Evolutionary conservation across 92 coral and sea anemone genomes (phyloP).

Genomic region (Epizoanthus illoricatus): DNA sequence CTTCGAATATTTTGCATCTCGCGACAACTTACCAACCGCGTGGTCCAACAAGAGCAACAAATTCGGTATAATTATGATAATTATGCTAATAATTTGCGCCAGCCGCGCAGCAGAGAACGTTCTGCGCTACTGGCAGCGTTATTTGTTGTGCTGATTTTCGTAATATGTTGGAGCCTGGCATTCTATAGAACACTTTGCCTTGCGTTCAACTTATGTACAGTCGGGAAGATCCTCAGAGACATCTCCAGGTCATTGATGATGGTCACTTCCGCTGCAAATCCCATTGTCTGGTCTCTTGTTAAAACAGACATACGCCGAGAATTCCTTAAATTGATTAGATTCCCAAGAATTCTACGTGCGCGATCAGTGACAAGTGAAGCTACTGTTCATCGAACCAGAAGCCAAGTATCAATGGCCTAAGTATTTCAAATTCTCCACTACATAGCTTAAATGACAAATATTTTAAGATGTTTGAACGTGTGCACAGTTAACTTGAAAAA

Average conservation of each 20-base stretch:
- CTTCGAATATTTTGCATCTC: neutral
- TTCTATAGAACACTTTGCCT: slow-evolving; percentile 54
- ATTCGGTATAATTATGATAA: neutral
- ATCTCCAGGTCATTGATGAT: slow-evolving; percentile 58
- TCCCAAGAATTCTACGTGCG: neutral
- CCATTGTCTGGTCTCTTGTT: slow-evolving; percentile 64
- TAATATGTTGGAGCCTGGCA: slow-evolving; percentile 52
- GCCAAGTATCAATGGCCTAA: slow-evolving; percentile 5
- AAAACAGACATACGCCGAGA: slow-evolving; percentile 62
- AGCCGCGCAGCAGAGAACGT: neutral
- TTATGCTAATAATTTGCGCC: neutral
- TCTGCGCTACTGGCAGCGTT: slow-evolving; percentile 3
- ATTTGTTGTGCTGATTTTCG: slow-evolving; percentile 52
- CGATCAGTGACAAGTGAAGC: slow-evolving; percentile 5
- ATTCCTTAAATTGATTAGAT: slow-evolving; percentile 8
- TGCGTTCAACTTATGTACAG: slow-evolving; percentile 36
- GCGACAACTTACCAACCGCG: neutral
- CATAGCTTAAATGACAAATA: no score
- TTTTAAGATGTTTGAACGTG: no score
- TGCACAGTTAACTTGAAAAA: no score
- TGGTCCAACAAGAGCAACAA: neutral
- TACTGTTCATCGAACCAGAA: neutral
- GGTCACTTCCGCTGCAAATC: slow-evolving; percentile 52
- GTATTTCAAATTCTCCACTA: no score
- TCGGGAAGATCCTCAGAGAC: neutral